These are phyloP conservation scores for Dicentrarchus labrax DNA, from an alignment of 2,113 vertebrate species.

Conservation along the genomic window DNA sequence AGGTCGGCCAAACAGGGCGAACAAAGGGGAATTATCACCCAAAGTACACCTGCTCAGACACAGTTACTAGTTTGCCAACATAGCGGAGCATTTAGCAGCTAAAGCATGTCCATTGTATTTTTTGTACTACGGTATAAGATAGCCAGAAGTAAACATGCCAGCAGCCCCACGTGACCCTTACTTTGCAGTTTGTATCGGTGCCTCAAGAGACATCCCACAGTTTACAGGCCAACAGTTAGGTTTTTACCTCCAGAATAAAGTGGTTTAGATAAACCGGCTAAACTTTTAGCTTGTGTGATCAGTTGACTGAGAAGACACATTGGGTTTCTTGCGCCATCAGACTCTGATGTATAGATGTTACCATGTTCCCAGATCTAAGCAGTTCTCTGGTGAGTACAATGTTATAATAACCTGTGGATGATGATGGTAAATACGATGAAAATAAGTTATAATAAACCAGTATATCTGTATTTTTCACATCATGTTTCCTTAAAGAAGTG, in stretches of 20 bases:
- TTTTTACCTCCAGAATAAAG: not conserved
- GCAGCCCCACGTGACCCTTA: too few relatives aligned
- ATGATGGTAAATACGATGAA: not conserved
- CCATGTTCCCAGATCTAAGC: not conserved
- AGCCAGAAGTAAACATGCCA: too few relatives aligned
- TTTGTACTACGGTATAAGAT: too few relatives aligned
- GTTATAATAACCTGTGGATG: not conserved
- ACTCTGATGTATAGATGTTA: not conserved
- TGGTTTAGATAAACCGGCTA: not conserved
- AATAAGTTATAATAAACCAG: not conserved
- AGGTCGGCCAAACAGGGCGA: not conserved
- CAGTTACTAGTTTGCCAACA: too few relatives aligned
- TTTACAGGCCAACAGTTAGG: not conserved
- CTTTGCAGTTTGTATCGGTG: not conserved
- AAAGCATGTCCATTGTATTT: too few relatives aligned
- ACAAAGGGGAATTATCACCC: not conserved
- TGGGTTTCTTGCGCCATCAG: not conserved
- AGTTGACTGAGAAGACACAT: not conserved
- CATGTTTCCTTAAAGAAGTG: not conserved
- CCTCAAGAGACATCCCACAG: too few relatives aligned
- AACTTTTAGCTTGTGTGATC: not conserved
- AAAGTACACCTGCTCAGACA: too few relatives aligned
- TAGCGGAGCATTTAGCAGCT: too few relatives aligned
- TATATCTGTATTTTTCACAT: not conserved
- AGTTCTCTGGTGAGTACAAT: not conserved